Evolutionary conservation across 2,797 vertebrate genomes (phyloP), one percentile per base, ranked within the genome.

Genomic region (Notoglanidium macrostoma): DNA sequence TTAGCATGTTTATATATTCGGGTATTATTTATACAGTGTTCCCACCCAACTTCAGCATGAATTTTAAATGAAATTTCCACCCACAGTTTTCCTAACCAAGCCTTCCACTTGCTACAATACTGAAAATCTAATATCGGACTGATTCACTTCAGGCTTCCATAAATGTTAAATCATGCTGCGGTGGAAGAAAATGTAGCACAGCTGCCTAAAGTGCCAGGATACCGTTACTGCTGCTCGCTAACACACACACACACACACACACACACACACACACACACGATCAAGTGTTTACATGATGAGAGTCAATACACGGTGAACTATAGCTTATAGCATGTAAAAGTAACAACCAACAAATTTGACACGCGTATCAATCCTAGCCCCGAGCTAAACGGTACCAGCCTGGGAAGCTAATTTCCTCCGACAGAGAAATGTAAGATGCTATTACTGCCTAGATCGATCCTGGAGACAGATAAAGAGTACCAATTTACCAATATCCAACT

Each of bases 401-500:
- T 55, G 87, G 77, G 78, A 74, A 88, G 59, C 70, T 78, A 35
- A 77, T 83, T 86, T 70, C 65, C 46, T 51, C 85, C 6, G 63
- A 83, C 81, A 54, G 85, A 77, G 84, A 84, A 88, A 86, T 32
- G 68, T 61, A 79, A 86, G 88, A 70, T 40, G 72, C 85, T 82
- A 83, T 88, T 88, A 86, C 63, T 29, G 80, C 23, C 61, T 5
- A 29, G 88, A 89, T 86, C 82, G 85, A 89, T 89, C 85, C 73
- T 29, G 1, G 72, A 44, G 67, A 77, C 79, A 83, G 84, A 88
- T 88, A 86, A 83, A 85, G 88, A 89, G 80, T 44, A 86, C 73
- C 88, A 86, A 86, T 88, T 88, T 83, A 67, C 85, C 85, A 84
- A 84, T 89, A 89, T 86, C 85, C 87, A 83, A 78, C 88, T 73